Evolutionary conservation across 2,888 invertebrate species (phyloP).

Genomic region (Sturmia bella): DNA sequence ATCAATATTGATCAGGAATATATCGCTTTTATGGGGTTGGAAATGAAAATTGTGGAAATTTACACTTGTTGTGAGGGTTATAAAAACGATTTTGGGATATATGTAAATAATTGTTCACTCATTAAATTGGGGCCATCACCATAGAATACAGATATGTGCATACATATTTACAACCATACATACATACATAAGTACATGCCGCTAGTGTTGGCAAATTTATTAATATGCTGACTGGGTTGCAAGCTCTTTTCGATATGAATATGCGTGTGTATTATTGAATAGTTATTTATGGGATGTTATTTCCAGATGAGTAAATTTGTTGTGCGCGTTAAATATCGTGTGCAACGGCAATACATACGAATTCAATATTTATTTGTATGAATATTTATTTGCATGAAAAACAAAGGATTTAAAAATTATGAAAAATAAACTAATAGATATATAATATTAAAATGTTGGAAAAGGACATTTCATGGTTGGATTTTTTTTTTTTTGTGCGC

Average conservation of each 20-base stretch:
- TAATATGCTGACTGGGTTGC: too few relatives aligned
- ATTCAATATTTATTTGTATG: not conserved
- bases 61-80: too few relatives aligned
- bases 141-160: too few relatives aligned
- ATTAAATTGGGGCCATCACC: too few relatives aligned
- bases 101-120: not conserved
- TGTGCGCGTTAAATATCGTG: constrained; percentile 70
- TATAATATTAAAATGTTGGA: constrained; percentile 50
- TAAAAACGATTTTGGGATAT: too few relatives aligned
- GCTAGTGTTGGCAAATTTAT: not conserved
- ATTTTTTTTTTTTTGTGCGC: not conserved
- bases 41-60: too few relatives aligned
- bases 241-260: constrained; percentile 1
- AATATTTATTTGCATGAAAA: constrained; percentile 20
- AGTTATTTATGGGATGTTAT: constrained; percentile 64
- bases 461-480: constrained; percentile 7
- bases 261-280: constrained; percentile 12
- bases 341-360: not conserved
- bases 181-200: not conserved
- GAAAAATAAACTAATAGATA: constrained; percentile 61
- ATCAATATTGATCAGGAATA: too few relatives aligned
- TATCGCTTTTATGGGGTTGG: too few relatives aligned
- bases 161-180: too few relatives aligned
- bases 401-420: constrained; percentile 54
- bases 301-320: constrained; percentile 68